Base-by-base conservation (phyloP, 2,888 invertebrate genomes). In the Lysandra bellargus region DNA sequence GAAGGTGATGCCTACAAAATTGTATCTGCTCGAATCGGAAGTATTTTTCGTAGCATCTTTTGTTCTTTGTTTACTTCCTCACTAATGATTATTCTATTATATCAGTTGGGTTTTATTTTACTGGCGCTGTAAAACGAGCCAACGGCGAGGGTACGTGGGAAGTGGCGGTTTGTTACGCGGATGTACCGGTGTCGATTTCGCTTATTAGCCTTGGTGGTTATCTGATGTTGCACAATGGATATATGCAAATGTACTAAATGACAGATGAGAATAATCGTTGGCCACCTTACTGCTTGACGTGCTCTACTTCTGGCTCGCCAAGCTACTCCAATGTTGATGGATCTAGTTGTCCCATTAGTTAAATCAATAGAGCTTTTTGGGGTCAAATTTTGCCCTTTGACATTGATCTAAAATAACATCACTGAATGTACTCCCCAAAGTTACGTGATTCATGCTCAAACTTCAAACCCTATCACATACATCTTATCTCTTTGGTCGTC, bases 1-100 rank as follows among this genome's bases (percentile, higher is more conserved):
- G 93, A 94, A 94, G 93, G 94, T 92, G 90, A 93, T 88, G 86
- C 86, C 86, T 85, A 89, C 89, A 83, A 90, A 90, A 89, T 87
- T 85, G 87, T 86, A 44, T 3, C 88, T 83, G 85, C 84, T 85
- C 86, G 85, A 83, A 92, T 93, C 93, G 94, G 93, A 94, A 93
- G 90, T 90, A 88, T 92, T 92, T 93, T 93, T 90, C 88, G 88
- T 88, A 86, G 85, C 86, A 88, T 84, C 89, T 85, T 88, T 88
- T 89, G 89, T 89, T 90, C 84, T 86, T 86, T 84, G 86, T 87
- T 85, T 72, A 53, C 69, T 73, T 60, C 73, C 73, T 74, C 60
- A 44, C 72, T 69, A n/a, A 60, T 44, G 30, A 40, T 78, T n/a
- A 64, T 69, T 49, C 2, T 78, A 17, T 79, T 33, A 72, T 37